Evolutionary conservation across 2,797 vertebrate species (phyloP).

Genomic region (Odontamblyopus lacepedii): DNA sequence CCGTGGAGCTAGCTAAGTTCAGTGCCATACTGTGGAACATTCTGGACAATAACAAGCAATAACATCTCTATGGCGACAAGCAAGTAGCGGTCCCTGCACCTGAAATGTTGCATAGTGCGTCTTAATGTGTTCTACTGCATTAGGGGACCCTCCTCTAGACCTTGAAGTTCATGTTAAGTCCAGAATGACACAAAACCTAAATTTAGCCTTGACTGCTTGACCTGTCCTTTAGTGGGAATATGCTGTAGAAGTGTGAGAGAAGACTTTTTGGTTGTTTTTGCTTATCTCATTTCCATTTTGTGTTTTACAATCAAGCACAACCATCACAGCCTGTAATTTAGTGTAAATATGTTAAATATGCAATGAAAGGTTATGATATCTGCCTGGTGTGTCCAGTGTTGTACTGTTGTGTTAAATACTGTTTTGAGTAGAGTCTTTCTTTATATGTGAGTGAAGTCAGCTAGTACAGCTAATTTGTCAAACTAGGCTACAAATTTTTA

Average conservation of each 20-base stretch:
- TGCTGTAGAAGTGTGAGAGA: neutral
- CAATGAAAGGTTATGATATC: slow-evolving; percentile 34
- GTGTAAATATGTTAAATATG: slow-evolving; percentile 59
- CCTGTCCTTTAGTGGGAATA: neutral
- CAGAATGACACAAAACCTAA: too few relatives aligned
- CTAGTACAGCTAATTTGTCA: slow-evolving; percentile 46
- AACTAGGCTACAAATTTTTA: slow-evolving; percentile 11
- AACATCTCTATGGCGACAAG: neutral
- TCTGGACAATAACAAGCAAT: neutral
- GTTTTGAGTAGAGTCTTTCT: slow-evolving; percentile 40
- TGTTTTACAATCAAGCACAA: slow-evolving; percentile 62
- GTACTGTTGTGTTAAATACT: slow-evolving; percentile 37
- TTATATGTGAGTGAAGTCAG: slow-evolving; percentile 29
- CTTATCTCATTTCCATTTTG: slow-evolving; percentile 22
- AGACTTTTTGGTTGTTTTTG: neutral
- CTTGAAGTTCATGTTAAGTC: too few relatives aligned
- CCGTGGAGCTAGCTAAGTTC: neutral
- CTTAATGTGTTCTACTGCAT: neutral
- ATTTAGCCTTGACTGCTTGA: too few relatives aligned
- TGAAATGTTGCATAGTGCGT: neutral
- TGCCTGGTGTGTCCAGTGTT: slow-evolving; percentile 40
- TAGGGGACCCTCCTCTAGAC: too few relatives aligned
- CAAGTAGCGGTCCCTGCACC: neutral
- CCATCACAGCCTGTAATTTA: slow-evolving; percentile 53
- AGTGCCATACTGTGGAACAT: too few relatives aligned